Evolutionary conservation across 2,797 vertebrate species (phyloP), one percentile per base, ranked within the genome.

Genomic region (Mastacembelus armatus): DNA sequence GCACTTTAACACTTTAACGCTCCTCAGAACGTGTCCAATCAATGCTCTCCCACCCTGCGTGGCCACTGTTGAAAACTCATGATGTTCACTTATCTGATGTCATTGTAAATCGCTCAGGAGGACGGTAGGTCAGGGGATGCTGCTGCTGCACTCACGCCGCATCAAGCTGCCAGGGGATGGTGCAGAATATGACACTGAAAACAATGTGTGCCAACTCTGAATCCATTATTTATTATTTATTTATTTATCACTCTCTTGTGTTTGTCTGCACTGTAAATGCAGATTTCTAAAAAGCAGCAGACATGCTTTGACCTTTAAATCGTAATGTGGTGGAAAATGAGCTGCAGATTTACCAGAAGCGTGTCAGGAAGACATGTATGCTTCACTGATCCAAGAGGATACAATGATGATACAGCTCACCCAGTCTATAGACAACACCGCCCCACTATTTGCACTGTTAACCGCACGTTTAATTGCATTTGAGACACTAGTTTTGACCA

Each of bases 1-100:
- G 82, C 78, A 58, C 81, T 86, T 88, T 85, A 88, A 90, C 89
- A 91, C 88, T 88, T 91, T 86, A 86, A 86, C 70, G 69, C 79
- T 88, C 74, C 72, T 83, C 78, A 75, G 78, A 92, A 89, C 82
- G 85, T 91, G 90, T 91, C 87, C 80, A 80, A 91, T 92, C 89
- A 87, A 88, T 91, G 90, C 49, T 32, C 67, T 78, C 74, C 66
- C 77, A 67, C 43, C 42, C 61, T 55, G 68, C 58, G 11, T 44
- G 74, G 68, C 12, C 11, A 44, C 60, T 54, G 84, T 56, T 51
- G 74, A 83, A 44, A 77, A 79, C 80, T 66, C 52, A 59, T 54
- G 63, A 71, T 59, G 26, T 83, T 82, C 84, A 29, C 83, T 87
- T 80, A 89, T 86, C 87, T 87, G 88, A 88, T 88, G 88, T 88